phyloP scores from a whole-genome alignment of 2,888 invertebrate genomes.

The Baronia brevicornis region DNA sequence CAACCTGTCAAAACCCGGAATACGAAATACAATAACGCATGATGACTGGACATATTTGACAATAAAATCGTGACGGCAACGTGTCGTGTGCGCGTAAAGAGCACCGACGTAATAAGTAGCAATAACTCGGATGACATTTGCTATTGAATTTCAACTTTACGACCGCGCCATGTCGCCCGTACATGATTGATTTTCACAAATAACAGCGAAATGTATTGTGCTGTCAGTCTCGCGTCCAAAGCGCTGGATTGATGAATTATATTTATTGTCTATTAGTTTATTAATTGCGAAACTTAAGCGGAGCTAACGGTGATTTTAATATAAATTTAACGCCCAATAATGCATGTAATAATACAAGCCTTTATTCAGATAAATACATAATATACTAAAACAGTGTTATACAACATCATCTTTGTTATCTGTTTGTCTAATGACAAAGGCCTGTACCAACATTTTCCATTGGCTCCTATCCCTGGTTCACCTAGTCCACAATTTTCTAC shows the following conservation, averaged over 20 bases:
- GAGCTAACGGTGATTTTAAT: too few relatives aligned
- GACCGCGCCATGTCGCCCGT: constrained; percentile 30
- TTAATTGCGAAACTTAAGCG: constrained; percentile 24
- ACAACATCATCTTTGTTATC: too few relatives aligned
- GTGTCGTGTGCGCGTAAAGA: constrained; percentile 18
- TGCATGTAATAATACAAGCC: constrained; percentile 1
- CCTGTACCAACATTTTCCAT: too few relatives aligned
- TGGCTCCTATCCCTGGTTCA: too few relatives aligned
- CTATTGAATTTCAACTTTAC: constrained; percentile 54
- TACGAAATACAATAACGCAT: too few relatives aligned
- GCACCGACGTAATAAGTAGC: constrained; percentile 39
- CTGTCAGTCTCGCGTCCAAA: constrained; percentile 29
- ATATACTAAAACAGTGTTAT: too few relatives aligned
- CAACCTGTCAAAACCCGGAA: too few relatives aligned
- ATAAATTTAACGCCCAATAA: too few relatives aligned
- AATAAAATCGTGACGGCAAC: constrained; percentile 27
- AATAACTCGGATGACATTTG: constrained; percentile 41
- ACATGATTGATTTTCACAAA: constrained; percentile 49
- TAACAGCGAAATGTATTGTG: constrained; percentile 38
- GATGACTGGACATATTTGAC: too few relatives aligned
- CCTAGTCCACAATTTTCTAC: too few relatives aligned
- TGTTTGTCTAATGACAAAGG: too few relatives aligned
- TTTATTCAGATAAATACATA: too few relatives aligned
- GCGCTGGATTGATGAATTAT: constrained; percentile 28
- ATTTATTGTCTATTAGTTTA: constrained; percentile 27